These are phyloP conservation scores for Nerophis ophidion DNA, from an alignment of 2,113 vertebrate species.

Conservation along the genomic window DNA sequence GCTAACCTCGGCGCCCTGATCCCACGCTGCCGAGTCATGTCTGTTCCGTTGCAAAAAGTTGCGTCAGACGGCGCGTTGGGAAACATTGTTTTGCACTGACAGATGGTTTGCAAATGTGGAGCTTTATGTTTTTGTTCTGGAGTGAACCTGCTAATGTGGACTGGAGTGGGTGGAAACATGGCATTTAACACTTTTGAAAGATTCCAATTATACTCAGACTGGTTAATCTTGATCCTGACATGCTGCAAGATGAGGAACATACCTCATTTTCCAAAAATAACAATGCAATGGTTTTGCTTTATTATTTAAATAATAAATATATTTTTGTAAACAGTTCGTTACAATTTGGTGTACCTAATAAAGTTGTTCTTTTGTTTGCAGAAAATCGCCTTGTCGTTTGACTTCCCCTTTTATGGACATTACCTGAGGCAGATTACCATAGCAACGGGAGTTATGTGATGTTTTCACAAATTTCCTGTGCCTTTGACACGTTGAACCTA, in stretches of 20 bases:
- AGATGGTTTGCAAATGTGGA: neutral
- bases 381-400: slow-evolving; percentile 83
- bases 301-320: neutral
- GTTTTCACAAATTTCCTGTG: no score
- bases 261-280: no score
- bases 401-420: slow-evolving; percentile 92
- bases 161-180: neutral
- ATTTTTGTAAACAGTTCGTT: neutral
- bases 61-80: neutral
- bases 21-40: neutral
- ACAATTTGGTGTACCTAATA: neutral
- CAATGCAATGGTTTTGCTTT: neutral
- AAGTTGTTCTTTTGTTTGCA: slow-evolving; percentile 43
- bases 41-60: neutral
- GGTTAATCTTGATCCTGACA: no score
- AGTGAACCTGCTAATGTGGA: neutral
- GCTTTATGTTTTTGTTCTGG: neutral
- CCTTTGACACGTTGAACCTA: neutral
- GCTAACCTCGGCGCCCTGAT: neutral
- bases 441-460: slow-evolving; percentile 81
- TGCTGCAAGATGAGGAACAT: no score
- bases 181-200: no score
- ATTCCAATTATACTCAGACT: no score
- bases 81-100: neutral
- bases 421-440: slow-evolving; percentile 85